Evolutionary conservation across 2,888 invertebrate genomes (phyloP).

Genomic region (Drosophila neonasuta): DNA sequence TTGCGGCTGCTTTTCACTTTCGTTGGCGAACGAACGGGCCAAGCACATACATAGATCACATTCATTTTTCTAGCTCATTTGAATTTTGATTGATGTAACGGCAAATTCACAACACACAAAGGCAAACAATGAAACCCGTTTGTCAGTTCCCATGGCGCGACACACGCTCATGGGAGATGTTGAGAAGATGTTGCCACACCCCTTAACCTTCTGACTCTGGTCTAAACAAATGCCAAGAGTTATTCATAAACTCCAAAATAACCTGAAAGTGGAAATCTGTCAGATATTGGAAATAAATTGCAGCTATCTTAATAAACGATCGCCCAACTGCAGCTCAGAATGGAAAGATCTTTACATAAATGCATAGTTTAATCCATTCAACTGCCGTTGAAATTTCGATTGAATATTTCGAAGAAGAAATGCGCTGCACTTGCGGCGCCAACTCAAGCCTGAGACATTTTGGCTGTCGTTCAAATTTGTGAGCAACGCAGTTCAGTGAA

Average conservation of each 20-base stretch:
- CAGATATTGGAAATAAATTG: slow-evolving; percentile 10
- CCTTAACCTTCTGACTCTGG: slow-evolving; percentile 25
- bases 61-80: slow-evolving; percentile 51
- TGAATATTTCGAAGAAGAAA: not conserved
- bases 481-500: not conserved
- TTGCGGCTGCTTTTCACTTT: slow-evolving; percentile 58
- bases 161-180: slow-evolving; percentile 39
- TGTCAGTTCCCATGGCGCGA: slow-evolving; percentile 50
- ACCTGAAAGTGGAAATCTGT: slow-evolving; percentile 32
- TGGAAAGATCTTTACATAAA: not conserved
- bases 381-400: not conserved
- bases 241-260: slow-evolving; percentile 27
- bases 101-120: slow-evolving; percentile 22
- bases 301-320: slow-evolving; percentile 17
- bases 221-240: slow-evolving; percentile 43
- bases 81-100: slow-evolving; percentile 67
- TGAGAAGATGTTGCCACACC: slow-evolving; percentile 14
- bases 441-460: slow-evolving; percentile 37
- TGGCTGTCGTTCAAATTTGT: slow-evolving; percentile 56
- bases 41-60: slow-evolving; percentile 39
- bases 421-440: slow-evolving; percentile 22
- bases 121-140: slow-evolving; percentile 54
- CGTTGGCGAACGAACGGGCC: slow-evolving; percentile 26
- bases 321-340: slow-evolving; percentile 11
- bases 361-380: not conserved